Conservation (phyloP, 2,888 invertebrate genomes). For the Autographa gamma region DNA sequence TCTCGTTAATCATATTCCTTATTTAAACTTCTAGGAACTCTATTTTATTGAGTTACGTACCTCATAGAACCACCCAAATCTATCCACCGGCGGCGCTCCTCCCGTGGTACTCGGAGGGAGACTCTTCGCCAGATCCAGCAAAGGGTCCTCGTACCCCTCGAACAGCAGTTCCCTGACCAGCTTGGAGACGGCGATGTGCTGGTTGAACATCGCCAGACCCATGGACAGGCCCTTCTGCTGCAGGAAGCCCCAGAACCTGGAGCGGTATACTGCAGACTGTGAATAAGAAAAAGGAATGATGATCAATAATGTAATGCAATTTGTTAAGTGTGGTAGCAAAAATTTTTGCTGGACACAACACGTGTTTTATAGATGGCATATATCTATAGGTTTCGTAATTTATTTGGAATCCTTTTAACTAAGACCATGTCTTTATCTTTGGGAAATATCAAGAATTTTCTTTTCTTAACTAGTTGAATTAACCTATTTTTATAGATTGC, state of each 20-base stretch:
- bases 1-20: too few relatives aligned
- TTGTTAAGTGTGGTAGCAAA: too few relatives aligned
- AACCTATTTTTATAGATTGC: too few relatives aligned
- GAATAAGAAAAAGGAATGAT: too few relatives aligned
- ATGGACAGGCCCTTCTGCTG: constrained; percentile 90
- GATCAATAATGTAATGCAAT: background rate
- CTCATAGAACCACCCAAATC: constrained; percentile 95
- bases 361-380: too few relatives aligned
- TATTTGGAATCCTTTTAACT: too few relatives aligned
- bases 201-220: constrained; percentile 87
- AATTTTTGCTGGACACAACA: too few relatives aligned
- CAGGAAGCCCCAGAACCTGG: constrained; percentile 89
- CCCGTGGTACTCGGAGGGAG: constrained; percentile 88
- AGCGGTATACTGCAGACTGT: constrained; percentile 89
- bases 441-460: too few relatives aligned
- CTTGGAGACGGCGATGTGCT: constrained; percentile 89
- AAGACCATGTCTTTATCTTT: too few relatives aligned
- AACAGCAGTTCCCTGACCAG: constrained; percentile 92
- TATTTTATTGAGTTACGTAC: constrained; percentile 64
- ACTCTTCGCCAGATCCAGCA: constrained; percentile 91
- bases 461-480: too few relatives aligned
- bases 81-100: constrained; percentile 91
- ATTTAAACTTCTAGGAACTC: too few relatives aligned
- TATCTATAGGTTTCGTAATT: too few relatives aligned
- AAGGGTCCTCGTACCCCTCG: constrained; percentile 93